Conservation (phyloP, 2,797 vertebrate genomes). For the Lagodon rhomboides region DNA sequence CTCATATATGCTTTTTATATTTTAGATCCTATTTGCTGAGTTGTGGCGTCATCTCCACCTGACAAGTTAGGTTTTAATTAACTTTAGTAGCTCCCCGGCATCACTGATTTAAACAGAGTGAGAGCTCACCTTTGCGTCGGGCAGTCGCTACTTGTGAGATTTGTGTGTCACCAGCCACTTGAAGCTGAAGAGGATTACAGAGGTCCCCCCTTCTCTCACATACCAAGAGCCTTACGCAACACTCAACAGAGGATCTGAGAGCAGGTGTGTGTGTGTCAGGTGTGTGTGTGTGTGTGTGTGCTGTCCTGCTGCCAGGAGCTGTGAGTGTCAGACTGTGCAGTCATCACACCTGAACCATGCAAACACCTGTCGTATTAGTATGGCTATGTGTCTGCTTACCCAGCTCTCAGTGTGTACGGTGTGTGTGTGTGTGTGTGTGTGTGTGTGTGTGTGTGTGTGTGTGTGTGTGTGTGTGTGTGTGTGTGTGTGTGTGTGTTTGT, state of each 20-base stretch:
- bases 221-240: not conserved
- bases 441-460: constrained; percentile 11
- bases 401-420: not conserved
- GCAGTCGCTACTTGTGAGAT: not conserved
- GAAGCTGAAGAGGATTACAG: not conserved
- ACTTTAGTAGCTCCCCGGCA: not conserved
- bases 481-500: not conserved
- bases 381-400: not conserved
- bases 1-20: not conserved
- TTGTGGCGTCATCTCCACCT: not conserved
- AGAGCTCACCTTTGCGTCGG: not conserved
- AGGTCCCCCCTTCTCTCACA: not conserved
- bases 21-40: not conserved
- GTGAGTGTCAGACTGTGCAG: constrained; percentile 6
- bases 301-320: not conserved
- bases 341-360: constrained; percentile 28
- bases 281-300: not conserved
- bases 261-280: not conserved
- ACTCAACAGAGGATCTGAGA: not conserved
- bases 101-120: not conserved
- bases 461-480: constrained; percentile 18
- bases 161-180: constrained; percentile 14
- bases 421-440: constrained; percentile 18
- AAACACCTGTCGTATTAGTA: constrained; percentile 44
- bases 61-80: not conserved